Percentiles rank a stretch among this genome's conserved stretches.
phyloP scores from a whole-genome alignment of 2,888 invertebrate genomes.

The Pelosia muscerda region DNA sequence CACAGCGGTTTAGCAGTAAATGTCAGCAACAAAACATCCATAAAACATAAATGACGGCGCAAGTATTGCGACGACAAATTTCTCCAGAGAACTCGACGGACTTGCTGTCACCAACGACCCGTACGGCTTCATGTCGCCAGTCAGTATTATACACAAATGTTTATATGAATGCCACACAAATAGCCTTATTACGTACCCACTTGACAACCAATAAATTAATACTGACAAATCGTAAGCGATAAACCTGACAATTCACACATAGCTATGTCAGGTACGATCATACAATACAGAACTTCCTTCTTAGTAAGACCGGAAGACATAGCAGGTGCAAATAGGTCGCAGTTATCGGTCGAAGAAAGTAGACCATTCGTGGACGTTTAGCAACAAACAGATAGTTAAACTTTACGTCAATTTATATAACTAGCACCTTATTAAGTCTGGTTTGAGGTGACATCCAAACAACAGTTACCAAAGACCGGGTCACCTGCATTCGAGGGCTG shows the following conservation, averaged over 20 bases:
- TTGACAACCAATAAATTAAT: conserved; percentile 6
- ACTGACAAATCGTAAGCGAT: background rate
- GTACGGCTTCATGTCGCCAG: conserved; percentile 44
- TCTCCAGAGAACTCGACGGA: conserved; percentile 72
- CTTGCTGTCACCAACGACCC: conserved; percentile 62
- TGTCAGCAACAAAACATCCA: conserved; percentile 66
- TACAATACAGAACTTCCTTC: background rate
- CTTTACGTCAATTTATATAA: conserved; percentile 80
- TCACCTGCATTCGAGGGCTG: conserved; percentile 73
- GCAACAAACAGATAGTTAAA: conserved; percentile 62
- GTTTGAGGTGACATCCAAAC: conserved; percentile 75
- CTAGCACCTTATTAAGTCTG: conserved; percentile 74
- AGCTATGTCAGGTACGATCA: background rate
- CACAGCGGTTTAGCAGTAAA: conserved; percentile 50
- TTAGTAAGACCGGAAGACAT: conserved; percentile 41
- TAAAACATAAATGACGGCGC: conserved; percentile 70
- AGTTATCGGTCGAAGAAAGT: conserved; percentile 77
- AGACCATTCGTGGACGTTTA: conserved; percentile 55
- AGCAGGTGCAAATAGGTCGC: conserved; percentile 58
- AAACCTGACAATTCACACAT: background rate
- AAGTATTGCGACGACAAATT: conserved; percentile 69
- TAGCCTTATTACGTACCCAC: background rate
- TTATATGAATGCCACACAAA: conserved; percentile 18
- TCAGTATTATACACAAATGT: conserved; percentile 41
- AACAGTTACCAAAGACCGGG: conserved; percentile 83